Evolutionary conservation across 2,888 invertebrate genomes (phyloP), one percentile per base, ranked within the genome.

Genomic region (Creontiades dilutus): DNA sequence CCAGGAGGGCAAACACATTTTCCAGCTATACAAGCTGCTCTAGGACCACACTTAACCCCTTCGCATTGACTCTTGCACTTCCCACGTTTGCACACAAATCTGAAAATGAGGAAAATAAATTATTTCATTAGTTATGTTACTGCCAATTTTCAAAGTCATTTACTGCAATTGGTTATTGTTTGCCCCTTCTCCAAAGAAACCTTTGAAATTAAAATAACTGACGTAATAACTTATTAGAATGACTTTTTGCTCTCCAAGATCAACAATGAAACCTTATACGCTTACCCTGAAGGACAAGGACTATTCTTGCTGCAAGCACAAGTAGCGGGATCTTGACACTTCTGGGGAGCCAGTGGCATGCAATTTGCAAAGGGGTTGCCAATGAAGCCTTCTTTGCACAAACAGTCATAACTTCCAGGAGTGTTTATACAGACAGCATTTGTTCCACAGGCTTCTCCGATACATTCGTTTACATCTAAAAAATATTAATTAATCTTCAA

Each of bases 341-440:
- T 95, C 19, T 95, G 95, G 78, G 95, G 94, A 92, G 96, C 95
- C 28, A 96, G 94, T 92, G 95, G 94, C 75, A 96, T 95, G 92
- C 98, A 98, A 92, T 96, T 95, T 91, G 96, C 95, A 92, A 97
- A 98, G 0, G 98, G 98, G 94, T 98, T 98, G 82, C 98, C 98
- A 90, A 96, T 96, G 93, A 95, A 96, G 84, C 96, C 96, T 91
- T 96, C 96, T 93, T 96, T 96, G 93, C 99, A 99, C 68, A 96
- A 95, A 93, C 99, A 99, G 93, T 97, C 97, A 93, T 96, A 98
- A 92, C 96, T 96, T 87, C 98, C 98, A 16, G 96, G 95, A 0
- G 97, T 97, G 93, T 99, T 98, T 91, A 98, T 96, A 93, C 99
- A 99, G 76, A 96, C 96, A 0, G 98, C 98, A 93, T 97, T 97